Percentiles rank a stretch among this genome's conserved stretches.
Evolutionary conservation across 2,797 vertebrate species (phyloP).

Genomic region (Gymnothorax reevesii): DNA sequence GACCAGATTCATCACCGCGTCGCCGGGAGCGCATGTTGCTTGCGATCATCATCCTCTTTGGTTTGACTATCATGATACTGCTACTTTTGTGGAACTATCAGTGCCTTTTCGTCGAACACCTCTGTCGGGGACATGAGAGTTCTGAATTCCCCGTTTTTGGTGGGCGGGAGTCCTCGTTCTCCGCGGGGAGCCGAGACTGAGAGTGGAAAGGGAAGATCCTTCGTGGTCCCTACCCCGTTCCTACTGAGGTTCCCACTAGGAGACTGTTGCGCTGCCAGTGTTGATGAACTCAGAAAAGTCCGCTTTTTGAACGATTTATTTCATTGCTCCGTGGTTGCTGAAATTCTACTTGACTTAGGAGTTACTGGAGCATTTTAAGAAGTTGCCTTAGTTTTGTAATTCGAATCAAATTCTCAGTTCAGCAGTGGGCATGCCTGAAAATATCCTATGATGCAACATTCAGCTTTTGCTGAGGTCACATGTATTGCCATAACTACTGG

Average conservation of each 20-base stretch:
- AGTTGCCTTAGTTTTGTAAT: not conserved
- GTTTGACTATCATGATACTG: conserved; percentile 48
- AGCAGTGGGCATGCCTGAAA: not conserved
- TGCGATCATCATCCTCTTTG: conserved; percentile 41
- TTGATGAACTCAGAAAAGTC: not conserved
- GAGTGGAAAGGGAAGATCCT: conserved; percentile 11
- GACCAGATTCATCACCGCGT: conserved; percentile 11
- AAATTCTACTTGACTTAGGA: not conserved
- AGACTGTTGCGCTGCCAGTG: not conserved
- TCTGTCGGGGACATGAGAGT: conserved; percentile 44
- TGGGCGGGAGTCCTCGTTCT: conserved; percentile 14
- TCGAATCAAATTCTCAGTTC: not conserved
- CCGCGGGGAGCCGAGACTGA: conserved; percentile 30
- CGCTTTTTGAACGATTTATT: not conserved
- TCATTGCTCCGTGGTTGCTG: not conserved
- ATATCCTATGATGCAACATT: not conserved
- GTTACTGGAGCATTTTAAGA: not conserved
- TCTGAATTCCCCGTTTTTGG: conserved; percentile 33
- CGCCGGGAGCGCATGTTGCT: conserved; percentile 45
- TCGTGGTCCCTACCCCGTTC: not conserved
- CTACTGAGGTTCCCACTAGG: not conserved
- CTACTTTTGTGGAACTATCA: conserved; percentile 57
- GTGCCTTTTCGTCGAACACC: conserved; percentile 47
- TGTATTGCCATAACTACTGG: not conserved
- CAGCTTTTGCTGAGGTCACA: not conserved